A percentile compares a stretch with the other conserved stretches of the same genome.
These are phyloP conservation scores for Rhizoglyphus robini DNA, from an alignment of 1,140 invertebrate species.

Conservation along the genomic window DNA sequence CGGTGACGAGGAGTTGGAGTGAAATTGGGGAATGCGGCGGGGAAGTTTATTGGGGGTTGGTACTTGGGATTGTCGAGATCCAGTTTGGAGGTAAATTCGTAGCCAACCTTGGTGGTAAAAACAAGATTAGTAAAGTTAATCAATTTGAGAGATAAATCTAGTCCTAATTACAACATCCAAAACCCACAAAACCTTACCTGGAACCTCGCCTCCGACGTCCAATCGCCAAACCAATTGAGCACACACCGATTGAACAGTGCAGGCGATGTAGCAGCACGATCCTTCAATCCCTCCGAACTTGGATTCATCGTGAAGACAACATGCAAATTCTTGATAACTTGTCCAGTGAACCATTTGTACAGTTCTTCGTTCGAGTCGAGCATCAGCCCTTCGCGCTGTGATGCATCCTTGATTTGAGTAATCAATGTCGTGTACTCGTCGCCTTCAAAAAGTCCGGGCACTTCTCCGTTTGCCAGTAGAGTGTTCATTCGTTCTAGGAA, in stretches of 20 bases:
- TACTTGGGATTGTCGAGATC: conserved; percentile 52
- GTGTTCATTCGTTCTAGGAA: conserved; percentile 99
- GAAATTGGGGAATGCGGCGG: conserved; percentile 61
- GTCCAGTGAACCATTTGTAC: conserved; percentile 94
- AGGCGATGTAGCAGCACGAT: conserved; percentile 93
- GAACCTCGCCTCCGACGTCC: conserved; percentile 92
- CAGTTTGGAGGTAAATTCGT: conserved; percentile 44
- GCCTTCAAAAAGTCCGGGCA: conserved; percentile 61
- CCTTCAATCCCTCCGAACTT: conserved; percentile 90
- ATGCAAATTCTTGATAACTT: conserved; percentile 95
- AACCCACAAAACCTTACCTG: no score
- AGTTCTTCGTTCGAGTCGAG: conserved; percentile 94
- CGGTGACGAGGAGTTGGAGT: conserved; percentile 54
- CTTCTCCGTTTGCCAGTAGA: conserved; percentile 94
- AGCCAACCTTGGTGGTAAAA: no score
- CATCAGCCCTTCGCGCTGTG: conserved; percentile 94
- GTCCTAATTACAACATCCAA: no score
- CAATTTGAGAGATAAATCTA: no score
- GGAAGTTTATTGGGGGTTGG: conserved; percentile 72
- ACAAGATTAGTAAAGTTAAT: no score
- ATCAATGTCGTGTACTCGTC: conserved; percentile 97
- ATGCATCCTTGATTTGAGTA: conserved; percentile 99
- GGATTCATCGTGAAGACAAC: conserved; percentile 99
- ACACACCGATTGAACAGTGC: conserved; percentile 97
- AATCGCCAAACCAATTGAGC: conserved; percentile 99